Evolutionary conservation across 2,888 invertebrate genomes (phyloP), one percentile per base, ranked within the genome.

Genomic region (Penaeus monodon): DNA sequence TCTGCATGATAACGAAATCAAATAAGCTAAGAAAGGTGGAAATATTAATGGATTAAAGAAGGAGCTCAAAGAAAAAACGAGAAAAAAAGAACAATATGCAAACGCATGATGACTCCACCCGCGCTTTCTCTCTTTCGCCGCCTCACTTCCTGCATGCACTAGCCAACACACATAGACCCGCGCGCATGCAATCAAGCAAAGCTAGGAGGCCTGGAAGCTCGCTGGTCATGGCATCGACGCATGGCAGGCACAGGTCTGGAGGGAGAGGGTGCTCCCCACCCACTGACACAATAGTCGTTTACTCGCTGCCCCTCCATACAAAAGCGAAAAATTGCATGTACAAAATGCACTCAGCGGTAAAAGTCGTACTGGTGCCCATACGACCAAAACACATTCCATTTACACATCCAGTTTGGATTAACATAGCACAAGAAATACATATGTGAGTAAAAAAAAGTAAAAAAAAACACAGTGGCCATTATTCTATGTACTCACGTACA

Each of bases 401-500:
- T 80, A 70, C 85, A 73, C 73, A 73, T 64, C 85, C 85, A 79
- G 80, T 85, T 80, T 73, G 79, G 73, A 80, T 85, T 85, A 85
- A 85, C 73, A 79, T 68, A 80, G 38, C 70, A 44, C 77, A 85
- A 85, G 73, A 80, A 84, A 84, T 84, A 57, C 57, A 57, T 57
- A 84, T 80, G 73, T 78, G 73, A 68, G 24, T 63, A 63, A 64
- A 73, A 80, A 73, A 77, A 57, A 57, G 44, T 22, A 63, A 49
- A 74, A 49, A 74, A 63, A 64, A n/a, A 76, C 65, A 64, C 29
- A 49, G 77, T 70, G 27, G 49, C 86, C 86, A 86, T 81, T 81
- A 86, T 81, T 86, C 81, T 81, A 86, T 86, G 81, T 81, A 86
- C 81, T 77, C 81, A 70, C 77, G 73, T 70, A 86, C 77, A 86